Evolutionary conservation across 2,888 invertebrate genomes (phyloP), one percentile per base, ranked within the genome.

Genomic region (Drosophila crucigera): DNA sequence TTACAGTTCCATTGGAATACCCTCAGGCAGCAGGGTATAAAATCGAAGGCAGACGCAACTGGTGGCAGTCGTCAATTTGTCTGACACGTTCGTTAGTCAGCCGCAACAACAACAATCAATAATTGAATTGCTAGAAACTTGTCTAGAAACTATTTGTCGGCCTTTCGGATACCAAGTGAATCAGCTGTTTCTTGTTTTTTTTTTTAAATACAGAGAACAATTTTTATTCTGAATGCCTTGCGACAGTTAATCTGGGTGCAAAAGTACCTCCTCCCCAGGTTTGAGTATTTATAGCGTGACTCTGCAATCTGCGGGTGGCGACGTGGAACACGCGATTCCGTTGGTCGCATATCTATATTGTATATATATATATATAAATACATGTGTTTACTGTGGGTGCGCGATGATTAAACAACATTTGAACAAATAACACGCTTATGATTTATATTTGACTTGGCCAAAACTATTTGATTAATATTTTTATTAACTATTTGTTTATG

Each of bases 1-100:
- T 10, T 2, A 9, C 39, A 10, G 39, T 9, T 39, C 9, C 39
- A 39, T 4, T n/a, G 19, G 19, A 19, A 41, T 22, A 47, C 14
- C 47, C 14, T 22, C 25, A 19, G 25, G 2, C 1, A 16, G 59
- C 19, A 54, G 59, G 9, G 62, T 25, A 58, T 58, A 25, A 30
- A 37, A 37, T n/a, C n/a, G 35, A 28, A 47, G 22, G 35, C 14
- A 37, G 47, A 59, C 75, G 75, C 85, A 85, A 85, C 85, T 89
- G 83, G 85, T 85, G 88, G 66, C 87, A 60, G 86, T 47, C 83
- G 84, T 88, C 85, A 65, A 73, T 52, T 59, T 85, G 85, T 90
- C 85, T 85, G 74, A 69, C 67, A 41, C 60, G 60, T 49, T 52
- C 52, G 35, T 30, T 22, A 43, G 64, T 33, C 55, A 39, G 63